Evolutionary conservation across 2,797 vertebrate species (phyloP).

Genomic region (Myiotriccus ornatus): DNA sequence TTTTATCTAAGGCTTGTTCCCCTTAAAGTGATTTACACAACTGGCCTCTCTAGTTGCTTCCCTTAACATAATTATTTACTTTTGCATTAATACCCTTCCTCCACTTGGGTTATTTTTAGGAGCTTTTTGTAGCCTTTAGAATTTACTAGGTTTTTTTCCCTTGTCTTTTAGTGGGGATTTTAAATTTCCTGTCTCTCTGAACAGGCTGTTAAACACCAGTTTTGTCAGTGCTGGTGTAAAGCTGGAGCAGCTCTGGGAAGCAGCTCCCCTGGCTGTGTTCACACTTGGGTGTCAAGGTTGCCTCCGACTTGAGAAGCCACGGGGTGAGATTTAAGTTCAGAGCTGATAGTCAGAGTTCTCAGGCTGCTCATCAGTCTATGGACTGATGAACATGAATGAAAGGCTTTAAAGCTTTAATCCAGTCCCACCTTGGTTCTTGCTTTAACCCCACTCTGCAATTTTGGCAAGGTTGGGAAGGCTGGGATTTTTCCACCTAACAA

Average conservation of each 20-base stretch:
- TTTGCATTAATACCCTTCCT: slow-evolving; percentile 61
- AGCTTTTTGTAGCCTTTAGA: slow-evolving; percentile 35
- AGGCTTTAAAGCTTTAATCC: background rate
- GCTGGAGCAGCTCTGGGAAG: background rate
- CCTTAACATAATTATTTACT: slow-evolving; percentile 73
- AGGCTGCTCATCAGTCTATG: background rate
- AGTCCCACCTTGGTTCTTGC: background rate
- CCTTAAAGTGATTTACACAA: slow-evolving; percentile 73
- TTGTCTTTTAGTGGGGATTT: background rate
- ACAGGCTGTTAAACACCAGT: background rate
- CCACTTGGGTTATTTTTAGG: slow-evolving; percentile 53
- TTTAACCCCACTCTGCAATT: background rate
- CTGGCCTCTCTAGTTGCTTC: slow-evolving; percentile 37
- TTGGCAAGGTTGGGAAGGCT: background rate
- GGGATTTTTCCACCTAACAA: background rate
- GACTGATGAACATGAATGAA: background rate
- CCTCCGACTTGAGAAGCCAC: background rate
- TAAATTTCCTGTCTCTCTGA: background rate
- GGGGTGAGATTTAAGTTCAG: background rate
- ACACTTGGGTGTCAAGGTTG: background rate
- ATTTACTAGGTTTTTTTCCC: background rate
- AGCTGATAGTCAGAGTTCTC: background rate
- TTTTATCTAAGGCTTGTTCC: slow-evolving; percentile 72
- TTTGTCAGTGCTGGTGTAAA: background rate
- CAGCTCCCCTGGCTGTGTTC: background rate